These are phyloP conservation scores for Hermodice carunculata DNA, from an alignment of 2,888 invertebrate genomes.

Conservation along the genomic window DNA sequence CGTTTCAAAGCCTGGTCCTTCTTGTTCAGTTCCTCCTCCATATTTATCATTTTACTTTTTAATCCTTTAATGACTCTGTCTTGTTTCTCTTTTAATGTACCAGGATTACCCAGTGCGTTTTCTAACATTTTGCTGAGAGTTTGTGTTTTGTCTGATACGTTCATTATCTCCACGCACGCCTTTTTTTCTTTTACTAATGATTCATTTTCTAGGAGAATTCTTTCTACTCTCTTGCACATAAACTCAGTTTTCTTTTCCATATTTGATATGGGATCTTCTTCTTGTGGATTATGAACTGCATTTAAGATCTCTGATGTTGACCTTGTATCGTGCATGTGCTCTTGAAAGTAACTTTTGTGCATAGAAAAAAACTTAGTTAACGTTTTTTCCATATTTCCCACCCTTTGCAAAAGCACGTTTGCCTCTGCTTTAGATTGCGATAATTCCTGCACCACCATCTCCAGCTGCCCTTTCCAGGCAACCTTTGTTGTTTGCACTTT, in stretches of 20 bases:
- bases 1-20: neutral
- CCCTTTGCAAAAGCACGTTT: neutral
- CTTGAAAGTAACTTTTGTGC: neutral
- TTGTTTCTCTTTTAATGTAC: neutral
- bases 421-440: too few species aligned
- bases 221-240: neutral
- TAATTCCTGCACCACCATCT: neutral
- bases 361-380: neutral
- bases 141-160: neutral
- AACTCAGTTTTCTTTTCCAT: neutral
- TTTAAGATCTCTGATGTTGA: neutral
- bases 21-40: conserved; percentile 5
- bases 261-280: neutral
- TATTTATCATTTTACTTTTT: neutral
- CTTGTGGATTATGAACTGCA: neutral
- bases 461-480: conserved; percentile 8
- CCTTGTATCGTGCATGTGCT: neutral
- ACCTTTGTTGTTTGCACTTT: conserved; percentile 17
- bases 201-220: neutral
- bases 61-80: neutral
- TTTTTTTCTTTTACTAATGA: neutral
- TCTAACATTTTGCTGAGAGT: neutral
- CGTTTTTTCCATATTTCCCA: neutral
- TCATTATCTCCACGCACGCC: conserved; percentile 1
- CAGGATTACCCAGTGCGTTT: neutral